A percentile compares a stretch with the other conserved stretches of the same genome.
phyloP scores from a whole-genome alignment of 1,140 invertebrate genomes.

The Musca vetustissima region DNA sequence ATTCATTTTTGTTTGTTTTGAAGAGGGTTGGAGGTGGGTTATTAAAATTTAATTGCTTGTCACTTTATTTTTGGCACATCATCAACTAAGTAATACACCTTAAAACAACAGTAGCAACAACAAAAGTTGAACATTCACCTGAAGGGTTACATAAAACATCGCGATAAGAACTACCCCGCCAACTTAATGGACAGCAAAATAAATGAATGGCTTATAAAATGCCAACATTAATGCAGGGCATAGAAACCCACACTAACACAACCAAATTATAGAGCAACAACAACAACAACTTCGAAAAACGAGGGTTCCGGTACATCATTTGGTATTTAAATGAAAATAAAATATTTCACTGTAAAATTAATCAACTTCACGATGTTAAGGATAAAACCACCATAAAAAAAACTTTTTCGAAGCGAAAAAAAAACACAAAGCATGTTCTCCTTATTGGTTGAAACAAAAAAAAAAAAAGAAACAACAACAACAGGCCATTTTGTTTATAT shows the following conservation, averaged over 20 bases:
- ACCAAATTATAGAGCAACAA: not conserved
- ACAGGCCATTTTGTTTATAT: not conserved
- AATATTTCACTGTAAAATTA: slow-evolving; percentile 14
- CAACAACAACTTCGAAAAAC: not conserved
- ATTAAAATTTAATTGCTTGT: slow-evolving; percentile 21
- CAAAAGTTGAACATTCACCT: not conserved
- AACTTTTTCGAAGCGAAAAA: not conserved
- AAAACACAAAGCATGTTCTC: not conserved
- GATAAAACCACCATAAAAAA: slow-evolving; percentile 3
- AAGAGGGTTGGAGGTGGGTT: not conserved
- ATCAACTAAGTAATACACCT: slow-evolving; percentile 15
- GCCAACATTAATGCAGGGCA: too few species aligned
- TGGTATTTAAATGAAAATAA: slow-evolving; percentile 13
- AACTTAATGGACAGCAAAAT: too few species aligned
- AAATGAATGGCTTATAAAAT: too few species aligned
- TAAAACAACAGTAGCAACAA: slow-evolving; percentile 2
- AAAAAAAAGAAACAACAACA: too few species aligned
- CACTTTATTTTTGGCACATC: slow-evolving; percentile 20
- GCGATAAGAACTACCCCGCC: not conserved
- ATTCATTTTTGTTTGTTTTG: too few species aligned
- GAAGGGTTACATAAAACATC: slow-evolving; percentile 4
- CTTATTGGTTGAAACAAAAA: not conserved
- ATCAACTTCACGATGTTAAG: not conserved
- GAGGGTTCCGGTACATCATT: not conserved
- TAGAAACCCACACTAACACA: not conserved